phyloP scores from a whole-genome alignment of 2,888 invertebrate genomes.

The Phyllotreta cruciferae region DNA sequence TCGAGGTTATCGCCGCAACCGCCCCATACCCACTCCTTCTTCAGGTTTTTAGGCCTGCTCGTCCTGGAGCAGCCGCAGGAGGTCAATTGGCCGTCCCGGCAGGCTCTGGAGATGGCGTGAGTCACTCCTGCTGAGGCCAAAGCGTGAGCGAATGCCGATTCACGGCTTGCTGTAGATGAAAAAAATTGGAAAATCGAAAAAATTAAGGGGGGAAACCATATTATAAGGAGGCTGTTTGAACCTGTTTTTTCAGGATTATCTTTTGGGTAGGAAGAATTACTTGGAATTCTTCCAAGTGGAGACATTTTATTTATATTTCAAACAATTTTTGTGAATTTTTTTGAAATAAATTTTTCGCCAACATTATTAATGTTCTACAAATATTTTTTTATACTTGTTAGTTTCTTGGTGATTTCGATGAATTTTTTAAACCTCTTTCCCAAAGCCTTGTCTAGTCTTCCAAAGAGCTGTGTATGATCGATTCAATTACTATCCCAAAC shows the following conservation, averaged over 20 bases:
- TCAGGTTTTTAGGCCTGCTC: slow-evolving; percentile 80
- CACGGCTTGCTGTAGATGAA: slow-evolving; percentile 71
- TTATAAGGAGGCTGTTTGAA: too few relatives aligned
- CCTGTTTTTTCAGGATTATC: too few relatives aligned
- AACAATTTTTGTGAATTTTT: too few relatives aligned
- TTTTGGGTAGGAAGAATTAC: too few relatives aligned
- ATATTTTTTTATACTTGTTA: too few relatives aligned
- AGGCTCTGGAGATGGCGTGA: slow-evolving; percentile 86
- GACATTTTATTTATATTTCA: too few relatives aligned
- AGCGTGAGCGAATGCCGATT: slow-evolving; percentile 92
- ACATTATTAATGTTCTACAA: too few relatives aligned
- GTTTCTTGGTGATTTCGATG: too few relatives aligned
- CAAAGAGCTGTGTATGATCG: not conserved
- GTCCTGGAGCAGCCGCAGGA: slow-evolving; percentile 91
- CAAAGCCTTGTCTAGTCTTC: not conserved
- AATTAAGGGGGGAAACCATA: not conserved
- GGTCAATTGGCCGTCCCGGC: slow-evolving; percentile 87
- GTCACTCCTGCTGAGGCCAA: slow-evolving; percentile 89
- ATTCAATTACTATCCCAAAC: too few relatives aligned
- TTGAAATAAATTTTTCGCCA: too few relatives aligned
- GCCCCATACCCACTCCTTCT: slow-evolving; percentile 96
- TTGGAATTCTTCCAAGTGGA: too few relatives aligned
- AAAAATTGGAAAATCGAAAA: slow-evolving; percentile 19
- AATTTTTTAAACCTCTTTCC: not conserved
- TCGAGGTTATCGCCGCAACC: slow-evolving; percentile 98